Evolutionary conservation across 1,140 invertebrate species (phyloP), one percentile per base, ranked within the genome.

Genomic region (Vanessa tameamea): DNA sequence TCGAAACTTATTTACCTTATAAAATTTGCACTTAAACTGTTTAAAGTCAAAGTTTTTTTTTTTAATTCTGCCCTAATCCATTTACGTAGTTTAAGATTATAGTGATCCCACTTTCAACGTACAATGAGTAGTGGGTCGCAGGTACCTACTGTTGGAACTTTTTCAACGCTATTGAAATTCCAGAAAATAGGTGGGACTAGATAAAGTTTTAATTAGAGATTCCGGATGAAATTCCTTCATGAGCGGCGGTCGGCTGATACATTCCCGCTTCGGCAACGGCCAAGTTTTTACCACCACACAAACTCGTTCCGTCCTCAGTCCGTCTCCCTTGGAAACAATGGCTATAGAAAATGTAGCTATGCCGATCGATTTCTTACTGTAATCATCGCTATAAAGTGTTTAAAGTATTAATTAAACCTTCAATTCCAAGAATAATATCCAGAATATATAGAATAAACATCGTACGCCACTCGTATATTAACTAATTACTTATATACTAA

Each of bases 121-220:
- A 15, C 23, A 8, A n/a, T n/a, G 48, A 51, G 12, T 15, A 15
- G 4, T 31, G 26, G 26, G 3, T 31, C 26, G 9, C 13, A 15
- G 23, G 13, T 37, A 15, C 26, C 12, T 14, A 15, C 13, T 8
- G 57, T 37, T 37, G 5, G 23, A 66, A 31, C 26, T 66, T 51
- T 51, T 66, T 66, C 47, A 50, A 23, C n/a, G 23, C 50, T 61
- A 11, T 57, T 64, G 48, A 71, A 70, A 69, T 75, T 75, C 64
- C 73, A 69, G 55, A 65, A 66, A 66, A 66, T 75, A 69, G 80
- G 68, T 69, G 83, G 68, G 83, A 81, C 85, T 90, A 90, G 88
- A 89, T 87, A 88, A 91, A 91, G 80, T 90, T 91, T 91, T 91
- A 91, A 91, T 91, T 91, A 87, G 85, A 84, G 82, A 90, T 91